Base-by-base conservation (phyloP, 1,140 invertebrate species). In the Conus ventricosus region DNA sequence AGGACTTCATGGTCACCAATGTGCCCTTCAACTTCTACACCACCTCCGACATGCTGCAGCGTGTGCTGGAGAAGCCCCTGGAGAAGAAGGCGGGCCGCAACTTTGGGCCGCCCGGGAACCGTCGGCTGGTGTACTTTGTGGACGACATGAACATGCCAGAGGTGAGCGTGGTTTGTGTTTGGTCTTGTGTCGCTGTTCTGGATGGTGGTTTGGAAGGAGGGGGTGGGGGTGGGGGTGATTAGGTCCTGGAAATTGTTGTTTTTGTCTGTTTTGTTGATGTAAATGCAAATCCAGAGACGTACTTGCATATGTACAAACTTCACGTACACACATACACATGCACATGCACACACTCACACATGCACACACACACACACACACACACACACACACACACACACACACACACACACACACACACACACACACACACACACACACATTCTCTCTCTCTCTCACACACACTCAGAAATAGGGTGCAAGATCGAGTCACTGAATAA, bases 141-240 rank as follows among this genome's bases (percentile, higher is more conserved):
- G 99, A 99, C 94, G 98, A 99, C 93, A 97, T 99, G 97, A 99
- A 99, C 94, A 99, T 99, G 98, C 98, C 98, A n/a, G 98, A 99
- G 96, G 98, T 98, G 13, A 53, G 78, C 25, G 1, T 17, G 39
- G 0, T 80, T 80, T 8, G 1, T 80, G 7, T 27, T 80, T 51
- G 3, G 11, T 20, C 67, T 17, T 60, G 57, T 60, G 15, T 60
- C 4, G 39, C 3, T 39, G 39, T 39, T 39, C 39, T 39, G 39
- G 39, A 39, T 39, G 39, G 39, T 39, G 39, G 39, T 39, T 39
- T 39, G 39, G 39, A 39, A 39, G 39, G 39, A 39, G 39, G 39
- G 39, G 39, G 39, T 0, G 39, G 39, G 39, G 39, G 39, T 39
- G 39, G 39, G 39, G 39, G 39, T 39, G 39, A 39, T 39, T 39